Conservation (phyloP, 2,888 invertebrate species). For the Plagodis pulveraria region DNA sequence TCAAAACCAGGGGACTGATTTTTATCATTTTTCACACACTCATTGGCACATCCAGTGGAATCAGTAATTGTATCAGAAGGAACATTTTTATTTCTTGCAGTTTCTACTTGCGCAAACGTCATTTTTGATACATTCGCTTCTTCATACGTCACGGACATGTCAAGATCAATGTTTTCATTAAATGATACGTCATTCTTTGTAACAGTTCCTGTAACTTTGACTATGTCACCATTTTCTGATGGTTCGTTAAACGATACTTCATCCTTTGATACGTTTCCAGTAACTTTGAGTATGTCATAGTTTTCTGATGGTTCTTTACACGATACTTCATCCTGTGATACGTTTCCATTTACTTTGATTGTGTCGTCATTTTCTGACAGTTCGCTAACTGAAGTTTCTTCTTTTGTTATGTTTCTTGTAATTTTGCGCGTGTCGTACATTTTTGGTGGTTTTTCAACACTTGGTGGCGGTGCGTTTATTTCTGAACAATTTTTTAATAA, state of each 20-base stretch:
- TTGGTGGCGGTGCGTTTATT: too few species aligned
- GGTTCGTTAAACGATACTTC: too few species aligned
- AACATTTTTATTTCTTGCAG: constrained; percentile 8
- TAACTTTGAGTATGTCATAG: not conserved
- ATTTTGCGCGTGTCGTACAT: too few species aligned
- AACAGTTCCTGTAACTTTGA: not conserved
- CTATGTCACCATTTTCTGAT: too few species aligned
- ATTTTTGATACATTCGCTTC: constrained; percentile 5
- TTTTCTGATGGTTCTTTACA: too few species aligned
- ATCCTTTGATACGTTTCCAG: not conserved
- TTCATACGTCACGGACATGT: constrained; percentile 18
- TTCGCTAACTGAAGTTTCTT: not conserved
- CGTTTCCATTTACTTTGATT: too few species aligned
- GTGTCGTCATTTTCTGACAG: not conserved
- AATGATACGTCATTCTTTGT: not conserved
- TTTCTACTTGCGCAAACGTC: constrained; percentile 6
- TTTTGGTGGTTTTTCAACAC: too few species aligned
- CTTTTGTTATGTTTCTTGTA: not conserved
- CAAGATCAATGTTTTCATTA: constrained; percentile 17
- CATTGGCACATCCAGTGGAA: not conserved
- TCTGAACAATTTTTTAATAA: too few species aligned
- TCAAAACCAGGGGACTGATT: not conserved
- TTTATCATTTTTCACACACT: not conserved
- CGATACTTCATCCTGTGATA: too few species aligned
- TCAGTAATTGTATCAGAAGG: not conserved